Evolutionary conservation across 2,113 vertebrate genomes (phyloP).

Genomic region (Pluvianellus socialis): DNA sequence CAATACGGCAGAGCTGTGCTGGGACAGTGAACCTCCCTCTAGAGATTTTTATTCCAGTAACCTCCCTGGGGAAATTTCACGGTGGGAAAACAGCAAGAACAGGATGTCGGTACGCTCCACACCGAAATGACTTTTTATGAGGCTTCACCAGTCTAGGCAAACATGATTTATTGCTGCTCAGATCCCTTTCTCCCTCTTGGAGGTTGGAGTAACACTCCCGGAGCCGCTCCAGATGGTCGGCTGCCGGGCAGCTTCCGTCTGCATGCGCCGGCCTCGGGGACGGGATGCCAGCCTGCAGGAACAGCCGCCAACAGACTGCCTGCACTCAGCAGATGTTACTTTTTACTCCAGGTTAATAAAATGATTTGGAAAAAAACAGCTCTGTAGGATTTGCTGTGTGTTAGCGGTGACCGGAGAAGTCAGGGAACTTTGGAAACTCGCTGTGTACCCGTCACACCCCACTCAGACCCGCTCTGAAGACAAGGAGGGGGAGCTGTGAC

Average conservation of each 20-base stretch:
- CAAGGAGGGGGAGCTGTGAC: no score
- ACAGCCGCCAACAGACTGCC: rapidly evolving
- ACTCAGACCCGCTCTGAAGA: no score
- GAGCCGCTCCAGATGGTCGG: not conserved
- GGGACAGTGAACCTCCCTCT: not conserved
- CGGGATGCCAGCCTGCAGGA: not conserved
- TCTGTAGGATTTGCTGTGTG: not conserved
- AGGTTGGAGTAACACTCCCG: not conserved
- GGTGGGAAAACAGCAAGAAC: rapidly evolving
- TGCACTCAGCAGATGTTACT: not conserved
- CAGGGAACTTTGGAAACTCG: not conserved
- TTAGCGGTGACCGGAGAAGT: rapidly evolving
- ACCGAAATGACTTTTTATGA: not conserved
- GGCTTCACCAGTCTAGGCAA: not conserved
- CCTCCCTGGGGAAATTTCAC: not conserved
- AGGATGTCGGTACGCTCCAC: rapidly evolving
- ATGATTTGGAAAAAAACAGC: not conserved
- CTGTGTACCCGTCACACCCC: rapidly evolving
- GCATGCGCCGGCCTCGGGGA: not conserved
- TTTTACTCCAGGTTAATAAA: not conserved
- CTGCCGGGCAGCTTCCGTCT: rapidly evolving
- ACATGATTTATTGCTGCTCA: not conserved
- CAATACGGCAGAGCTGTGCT: not conserved
- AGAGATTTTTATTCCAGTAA: not conserved
- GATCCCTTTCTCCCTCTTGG: not conserved